Base-by-base conservation (phyloP, 2,113 vertebrate species). In the Crotalus viridis region DNA sequence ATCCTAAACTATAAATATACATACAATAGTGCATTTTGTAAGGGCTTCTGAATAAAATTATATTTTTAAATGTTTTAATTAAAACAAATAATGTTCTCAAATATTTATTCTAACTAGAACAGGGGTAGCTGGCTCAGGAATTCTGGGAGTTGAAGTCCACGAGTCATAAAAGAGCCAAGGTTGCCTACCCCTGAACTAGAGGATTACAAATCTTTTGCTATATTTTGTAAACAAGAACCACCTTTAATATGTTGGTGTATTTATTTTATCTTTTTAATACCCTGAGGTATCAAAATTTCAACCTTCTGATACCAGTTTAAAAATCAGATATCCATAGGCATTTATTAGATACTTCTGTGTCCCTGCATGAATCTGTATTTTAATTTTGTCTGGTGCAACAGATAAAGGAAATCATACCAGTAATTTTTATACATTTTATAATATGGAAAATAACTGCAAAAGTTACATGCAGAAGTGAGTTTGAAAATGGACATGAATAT, bases 41-140 rank as follows among this genome's bases (percentile, higher is more conserved):
- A 97, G 95, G 96, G 93, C 91, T 93, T 93, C 13, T 26, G 85
- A 54, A 10, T 94, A 89, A 94, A 55, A 81, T 81, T 19, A 81
- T 81, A 39, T 81, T 81, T 81, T 39, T 85, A 94, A 95, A 95
- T 95, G 96, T 95, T 95, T 97, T 96, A 96, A 95, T 96, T 96
- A 94, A 87, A 94, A 93, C 92, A 95, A 97, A 96, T 94, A 2
- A 93, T 59, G 6, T 95, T 90, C 95, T 96, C 92, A 96, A 94
- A 81, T 93, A 24, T 92, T 55, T 55, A 39, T 54, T 91, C 93
- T 92, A 89, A 10, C n/a, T 24, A 33, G 43, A 43, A 4, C 43
- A 43, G 43, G 43, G 43, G 43, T 43, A 43, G 43, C 43, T 43
- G 43, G 43, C 43, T 43, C 43, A 43, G 43, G 43, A 43, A 43